Evolutionary conservation across 2,797 vertebrate species (phyloP), one percentile per base, ranked within the genome.

Genomic region (Gymnodraco acuticeps): DNA sequence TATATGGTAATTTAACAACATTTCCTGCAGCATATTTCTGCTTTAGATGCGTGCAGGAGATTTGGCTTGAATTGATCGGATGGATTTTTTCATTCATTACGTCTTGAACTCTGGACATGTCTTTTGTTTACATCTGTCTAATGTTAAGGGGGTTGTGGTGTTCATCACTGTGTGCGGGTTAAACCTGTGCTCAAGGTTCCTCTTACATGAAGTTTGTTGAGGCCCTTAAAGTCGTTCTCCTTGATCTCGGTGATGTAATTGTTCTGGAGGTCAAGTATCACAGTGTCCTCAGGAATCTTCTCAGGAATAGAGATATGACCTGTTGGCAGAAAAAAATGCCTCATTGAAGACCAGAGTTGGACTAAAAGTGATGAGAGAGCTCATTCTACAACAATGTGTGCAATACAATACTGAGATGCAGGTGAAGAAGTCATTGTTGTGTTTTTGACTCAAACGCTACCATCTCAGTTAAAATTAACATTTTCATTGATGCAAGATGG

Each of bases 191-290:
- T 73, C n/a, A 17, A 53, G 4, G 14, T 52, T 64, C 51, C 17
- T 81, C 97, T 98, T 95, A 99, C 98, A 41, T 98, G 96, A 90
- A 99, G 96, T 45, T 94, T 96, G 72, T 90, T 75, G 67, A 98
- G 95, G 88, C 96, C 97, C 93, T 95, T 98, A 67, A 99, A 97
- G 88, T 99, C 98, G 0, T 98, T 94, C 90, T 99, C 97, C 89
- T 97, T 98, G 89, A 99, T 96, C 85, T 99, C 97, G 17, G 92
- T 98, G 86, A 99, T 99, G 89, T 96, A 97, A 70, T 99, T 99
- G 93, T 99, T 99, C 89, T 99, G 98, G 83, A 99, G 97, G 75
- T 99, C 98, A 9, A 99, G 91, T 94, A 99, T 95, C 64, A 96
- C 90, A 3, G 96, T 98, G 70, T 98, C 97, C 70, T 87, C 89